Base-by-base conservation (phyloP, 1,140 invertebrate genomes). In the Drosophila repleta region DNA sequence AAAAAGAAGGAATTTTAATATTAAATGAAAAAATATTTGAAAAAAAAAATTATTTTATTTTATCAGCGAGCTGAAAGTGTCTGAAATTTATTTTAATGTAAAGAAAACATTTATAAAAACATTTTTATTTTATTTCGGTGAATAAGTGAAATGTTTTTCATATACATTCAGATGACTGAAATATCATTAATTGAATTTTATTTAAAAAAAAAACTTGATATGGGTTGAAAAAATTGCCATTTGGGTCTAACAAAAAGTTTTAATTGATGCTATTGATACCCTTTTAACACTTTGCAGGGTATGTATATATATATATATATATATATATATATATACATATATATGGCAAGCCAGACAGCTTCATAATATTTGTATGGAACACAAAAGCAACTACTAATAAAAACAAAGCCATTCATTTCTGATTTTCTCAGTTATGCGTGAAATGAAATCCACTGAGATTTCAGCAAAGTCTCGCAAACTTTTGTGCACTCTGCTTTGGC, bases 381-480 rank as follows among this genome's bases (percentile, higher is more conserved):
- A 26, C 4, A 49, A 29, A 29, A 26, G 10, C 15, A 52, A 10
- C 26, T 4, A 17, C 15, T 32, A 11, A 52, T 32, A 11, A 52
- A 24, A 48, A 26, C 45, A 48, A 48, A 32, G 15, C 15, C n/a
- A 52, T 29, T 52, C 49, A 52, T 52, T 32, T 52, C 3, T 49
- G 21, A 15, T 13, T 49, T 29, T 49, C 5, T 13, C 21, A 49
- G 21, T 21, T 49, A n/a, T 48, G 45, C 45, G 45, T 49, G 48
- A 17, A 49, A 15, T 29, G 13, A 52, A 52, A 52, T 52, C 49
- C 15, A 29, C 26, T 11, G 39, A 13, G 55, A 57, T 11, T 43
- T 26, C n/a, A 18, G 41, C 7, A 20, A 6, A 29, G 18, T 6
- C n/a, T 11, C 11, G 4, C 1, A n/a, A 57, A 57, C 41, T 45